These are phyloP conservation scores for Molorchus minor DNA, from an alignment of 2,888 invertebrate species.

Conservation along the genomic window DNA sequence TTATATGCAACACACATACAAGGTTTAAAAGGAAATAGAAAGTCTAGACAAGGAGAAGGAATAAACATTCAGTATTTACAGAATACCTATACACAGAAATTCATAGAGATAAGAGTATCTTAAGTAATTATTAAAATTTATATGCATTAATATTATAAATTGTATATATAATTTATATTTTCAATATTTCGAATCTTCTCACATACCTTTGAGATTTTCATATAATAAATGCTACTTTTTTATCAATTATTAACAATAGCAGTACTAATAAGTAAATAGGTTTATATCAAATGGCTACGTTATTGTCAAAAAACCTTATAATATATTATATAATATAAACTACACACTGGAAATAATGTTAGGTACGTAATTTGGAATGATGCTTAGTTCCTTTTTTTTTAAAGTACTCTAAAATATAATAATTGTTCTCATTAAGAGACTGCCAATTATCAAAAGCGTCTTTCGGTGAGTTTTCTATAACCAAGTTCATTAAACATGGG, in stretches of 20 bases:
- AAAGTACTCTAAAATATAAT: conserved; percentile 40
- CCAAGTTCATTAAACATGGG: too few relatives aligned
- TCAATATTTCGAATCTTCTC: conserved; percentile 55
- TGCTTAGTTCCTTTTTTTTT: conserved; percentile 41
- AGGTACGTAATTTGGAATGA: conserved; percentile 65
- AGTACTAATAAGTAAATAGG: conserved; percentile 59
- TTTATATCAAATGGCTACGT: conserved; percentile 64
- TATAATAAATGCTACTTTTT: conserved; percentile 62
- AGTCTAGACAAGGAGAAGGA: conserved; percentile 40
- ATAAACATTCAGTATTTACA: conserved; percentile 58
- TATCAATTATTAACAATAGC: conserved; percentile 59
- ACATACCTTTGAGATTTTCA: conserved; percentile 58
- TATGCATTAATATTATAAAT: conserved; percentile 59
- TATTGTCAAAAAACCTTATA: conserved; percentile 64
- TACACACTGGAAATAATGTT: conserved; percentile 61
- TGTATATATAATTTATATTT: conserved; percentile 57
- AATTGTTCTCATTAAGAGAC: too few relatives aligned
- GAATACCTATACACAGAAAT: conserved; percentile 59
- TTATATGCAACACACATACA: conserved; percentile 29
- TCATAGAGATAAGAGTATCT: conserved; percentile 57
- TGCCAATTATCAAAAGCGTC: conserved; percentile 24
- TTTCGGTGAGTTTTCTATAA: conserved; percentile 33
- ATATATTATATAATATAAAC: conserved; percentile 46
- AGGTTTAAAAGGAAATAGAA: conserved; percentile 36
- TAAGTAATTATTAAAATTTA: conserved; percentile 58